phyloP scores from a whole-genome alignment of 2,797 vertebrate species.

The Myotis pilosus region DNA sequence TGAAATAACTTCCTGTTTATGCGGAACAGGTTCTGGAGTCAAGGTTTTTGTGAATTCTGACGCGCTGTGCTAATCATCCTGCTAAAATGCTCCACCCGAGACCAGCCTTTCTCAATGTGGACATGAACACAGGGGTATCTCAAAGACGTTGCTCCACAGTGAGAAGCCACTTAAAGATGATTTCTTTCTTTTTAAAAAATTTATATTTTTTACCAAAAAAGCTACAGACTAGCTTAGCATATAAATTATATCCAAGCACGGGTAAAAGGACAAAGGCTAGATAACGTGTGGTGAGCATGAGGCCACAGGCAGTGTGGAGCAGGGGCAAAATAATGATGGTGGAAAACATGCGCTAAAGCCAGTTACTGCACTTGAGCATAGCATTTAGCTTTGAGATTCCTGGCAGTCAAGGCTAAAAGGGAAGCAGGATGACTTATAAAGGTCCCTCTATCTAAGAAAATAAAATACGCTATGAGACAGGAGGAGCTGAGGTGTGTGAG shows the following conservation, averaged over 20 bases:
- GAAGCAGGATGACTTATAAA: background rate
- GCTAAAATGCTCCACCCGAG: background rate
- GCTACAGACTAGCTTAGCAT: background rate
- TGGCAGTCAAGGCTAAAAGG: background rate
- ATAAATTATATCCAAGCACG: background rate
- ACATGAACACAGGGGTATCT: background rate
- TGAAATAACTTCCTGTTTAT: background rate
- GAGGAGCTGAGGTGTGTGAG: background rate
- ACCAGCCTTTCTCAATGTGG: background rate
- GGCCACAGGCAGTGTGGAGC: too few relatives aligned
- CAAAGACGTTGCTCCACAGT: background rate
- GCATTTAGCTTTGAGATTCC: background rate
- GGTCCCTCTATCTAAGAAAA: background rate
- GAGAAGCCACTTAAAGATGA: background rate
- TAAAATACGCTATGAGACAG: background rate
- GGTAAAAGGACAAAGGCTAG: background rate
- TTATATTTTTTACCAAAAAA: background rate
- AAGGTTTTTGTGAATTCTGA: background rate
- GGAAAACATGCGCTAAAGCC: background rate
- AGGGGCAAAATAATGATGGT: background rate
- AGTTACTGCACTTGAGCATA: background rate
- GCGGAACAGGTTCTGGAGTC: background rate
- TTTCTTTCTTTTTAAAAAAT: background rate
- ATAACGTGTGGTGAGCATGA: rapidly evolving
- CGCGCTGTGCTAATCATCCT: background rate